These are phyloP conservation scores for Hemaris fuciformis DNA, from an alignment of 2,888 invertebrate genomes.

Conservation along the genomic window DNA sequence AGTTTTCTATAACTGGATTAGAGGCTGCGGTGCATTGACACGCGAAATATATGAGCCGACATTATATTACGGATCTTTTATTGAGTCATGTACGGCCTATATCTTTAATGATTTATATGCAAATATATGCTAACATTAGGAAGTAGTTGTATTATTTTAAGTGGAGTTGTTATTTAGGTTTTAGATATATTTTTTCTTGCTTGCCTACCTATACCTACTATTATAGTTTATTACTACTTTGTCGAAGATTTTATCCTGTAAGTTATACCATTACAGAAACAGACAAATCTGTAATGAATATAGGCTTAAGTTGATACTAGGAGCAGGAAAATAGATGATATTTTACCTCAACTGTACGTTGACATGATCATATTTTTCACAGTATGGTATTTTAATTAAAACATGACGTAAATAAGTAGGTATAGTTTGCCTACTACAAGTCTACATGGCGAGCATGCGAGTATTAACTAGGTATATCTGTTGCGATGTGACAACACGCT, in stretches of 20 bases:
- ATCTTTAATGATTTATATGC: slow-evolving; percentile 13
- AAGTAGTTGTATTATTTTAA: background rate
- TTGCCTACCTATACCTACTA: too few relatives aligned
- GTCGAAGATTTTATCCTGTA: too few relatives aligned
- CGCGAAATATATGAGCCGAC: slow-evolving; percentile 37
- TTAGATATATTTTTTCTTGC: background rate
- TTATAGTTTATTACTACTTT: too few relatives aligned
- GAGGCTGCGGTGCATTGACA: slow-evolving; percentile 45
- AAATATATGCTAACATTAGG: background rate
- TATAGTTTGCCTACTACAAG: background rate
- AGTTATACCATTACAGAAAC: background rate
- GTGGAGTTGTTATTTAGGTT: background rate
- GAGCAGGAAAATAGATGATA: background rate
- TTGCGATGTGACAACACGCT: background rate
- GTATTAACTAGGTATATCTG: background rate
- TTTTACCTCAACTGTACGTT: background rate
- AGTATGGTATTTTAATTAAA: background rate
- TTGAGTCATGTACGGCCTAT: background rate
- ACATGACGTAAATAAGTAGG: background rate
- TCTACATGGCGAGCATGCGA: background rate
- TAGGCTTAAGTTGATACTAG: background rate
- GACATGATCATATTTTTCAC: background rate
- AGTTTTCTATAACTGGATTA: slow-evolving; percentile 61
- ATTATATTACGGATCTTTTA: background rate
- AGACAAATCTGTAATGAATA: background rate